Base-by-base conservation (phyloP, 1,140 invertebrate species). In the Trachymyrmex septentrionalis region DNA sequence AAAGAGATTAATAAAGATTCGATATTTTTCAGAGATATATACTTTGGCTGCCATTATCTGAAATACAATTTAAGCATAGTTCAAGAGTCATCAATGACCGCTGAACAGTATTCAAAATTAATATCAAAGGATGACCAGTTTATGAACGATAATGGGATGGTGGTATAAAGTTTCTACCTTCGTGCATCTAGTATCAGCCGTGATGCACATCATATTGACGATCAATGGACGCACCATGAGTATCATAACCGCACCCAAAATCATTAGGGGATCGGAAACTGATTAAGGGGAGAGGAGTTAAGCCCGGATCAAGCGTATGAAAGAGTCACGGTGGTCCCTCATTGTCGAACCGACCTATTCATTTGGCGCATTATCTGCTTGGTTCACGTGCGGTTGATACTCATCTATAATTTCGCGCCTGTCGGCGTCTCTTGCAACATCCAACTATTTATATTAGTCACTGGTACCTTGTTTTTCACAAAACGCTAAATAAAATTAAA, bases 221-320 rank as follows among this genome's bases (percentile, higher is more conserved):
- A 61, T 50, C 75, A 78, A 66, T 85, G 73, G 71, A 61, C 44
- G 57, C 82, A 38, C 82, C 73, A 78, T 44, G 61, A 78, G 77
- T 71, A 87, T 86, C 88, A 86, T 88, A 91, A 89, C 88, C 92
- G 92, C 92, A 89, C 86, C 89, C 91, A 91, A 92, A 94, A 94
- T 95, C 92, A 95, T 95, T 94, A 95, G 93, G 94, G 93, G 93
- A 94, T 94, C 91, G 93, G 86, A 91, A 94, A 93, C 94, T 95
- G 94, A 95, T 95, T 94, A 95, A 92, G 92, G 88, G 90, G 66
- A 81, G 75, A 50, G 86, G 89, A 92, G 87, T 92, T 94, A 92
- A 92, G 92, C 92, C 85, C 77, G 91, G 88, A 87, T 87, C 87
- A 89, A 76, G 57, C 86, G 86, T 92, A 94, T 94, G 91, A 94